Base-by-base conservation (phyloP, 2,888 invertebrate species). In the Fissipunctia ypsillon region DNA sequence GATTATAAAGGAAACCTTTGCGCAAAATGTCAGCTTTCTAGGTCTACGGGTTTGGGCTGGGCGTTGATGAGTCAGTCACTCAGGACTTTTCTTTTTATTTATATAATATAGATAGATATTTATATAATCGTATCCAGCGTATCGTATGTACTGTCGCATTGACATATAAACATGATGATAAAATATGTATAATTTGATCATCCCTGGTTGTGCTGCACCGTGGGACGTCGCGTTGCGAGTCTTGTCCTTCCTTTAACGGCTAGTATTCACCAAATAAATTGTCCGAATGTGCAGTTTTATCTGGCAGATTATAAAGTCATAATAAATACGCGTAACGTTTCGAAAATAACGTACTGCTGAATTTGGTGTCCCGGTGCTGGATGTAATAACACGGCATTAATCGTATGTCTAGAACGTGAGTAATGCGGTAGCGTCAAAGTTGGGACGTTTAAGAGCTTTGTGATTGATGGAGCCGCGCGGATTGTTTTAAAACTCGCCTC, bases 371-470 rank as follows among this genome's bases (percentile, higher is more conserved):
- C 43, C 67, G 43, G 22, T 69, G 43, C 65, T 79, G 59, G 68
- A 63, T 73, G 63, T 77, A 78, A 82, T 83, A 84, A 78, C 52
- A 57, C 66, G 59, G 68, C 43, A 84, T 78, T 77, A 88, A 87
- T 89, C 83, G 82, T 81, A 80, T 76, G 80, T 86, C 80, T 84
- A 81, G 84, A 82, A 76, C 73, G 84, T 89, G 89, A 92, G 90
- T 91, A 89, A 94, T 92, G 90, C 84, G 75, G 79, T 81, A 78
- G 86, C 86, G 88, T 88, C 88, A 87, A 92, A 93, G 87, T 93
- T 93, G 85, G 83, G 89, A 92, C 90, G 87, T 91, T 90, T 91
- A 91, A 90, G 87, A 91, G 88, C 87, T 86, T 76, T 81, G 84
- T 91, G 92, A 94, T 93, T 92, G 91, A 94, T 92, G 89, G 84